Base-by-base conservation (phyloP, 2,888 invertebrate species). In the Coenonympha glycerion region DNA sequence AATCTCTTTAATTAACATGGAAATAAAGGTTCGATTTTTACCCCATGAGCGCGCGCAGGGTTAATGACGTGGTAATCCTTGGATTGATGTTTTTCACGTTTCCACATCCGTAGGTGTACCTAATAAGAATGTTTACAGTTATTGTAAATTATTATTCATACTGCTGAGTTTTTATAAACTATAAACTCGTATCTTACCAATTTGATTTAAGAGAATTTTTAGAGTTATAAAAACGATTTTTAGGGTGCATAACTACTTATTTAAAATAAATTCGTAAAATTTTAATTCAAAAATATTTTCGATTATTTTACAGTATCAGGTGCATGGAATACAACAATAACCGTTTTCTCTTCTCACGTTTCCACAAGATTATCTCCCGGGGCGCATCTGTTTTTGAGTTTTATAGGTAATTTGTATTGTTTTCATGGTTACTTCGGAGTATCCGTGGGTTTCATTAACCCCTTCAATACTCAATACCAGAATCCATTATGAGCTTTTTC, bases 1-100 rank as follows among this genome's bases (percentile, higher is more conserved):
- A 83, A 83, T 82, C 80, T 80, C 76, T 77, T 81, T 85, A 86
- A 86, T 86, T 84, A 83, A 81, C 81, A 79, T 74, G 76, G 75
- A 73, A 74, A 39, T 30, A 72, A 77, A 73, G 77, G 77, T 79
- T 83, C 79, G 79, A 82, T 83, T 79, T 75, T 63, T 66, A 65
- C 75, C 76, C 71, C 69, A 66, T 64, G 68, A 63, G 61, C 65
- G 67, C 62, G 45, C 47, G 57, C 49, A 58, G 70, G 71, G 45
- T 34, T 81, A 84, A 85, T 85, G 84, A 82, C 63, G 81, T 79
- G 84, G 78, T 82, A 80, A 84, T 78, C 69, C 68, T 57, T 61
- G 61, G 49, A 63, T 63, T 61, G 33, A 24, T 31, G 18, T 24
- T 15, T 39, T 39, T 11, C 34, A 26, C 15, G 24, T 26, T 15